Percentiles rank a stretch among this genome's conserved stretches.
Evolutionary conservation across 2,113 vertebrate genomes (phyloP).

Genomic region (Machaerirhynchus nigripectus): DNA sequence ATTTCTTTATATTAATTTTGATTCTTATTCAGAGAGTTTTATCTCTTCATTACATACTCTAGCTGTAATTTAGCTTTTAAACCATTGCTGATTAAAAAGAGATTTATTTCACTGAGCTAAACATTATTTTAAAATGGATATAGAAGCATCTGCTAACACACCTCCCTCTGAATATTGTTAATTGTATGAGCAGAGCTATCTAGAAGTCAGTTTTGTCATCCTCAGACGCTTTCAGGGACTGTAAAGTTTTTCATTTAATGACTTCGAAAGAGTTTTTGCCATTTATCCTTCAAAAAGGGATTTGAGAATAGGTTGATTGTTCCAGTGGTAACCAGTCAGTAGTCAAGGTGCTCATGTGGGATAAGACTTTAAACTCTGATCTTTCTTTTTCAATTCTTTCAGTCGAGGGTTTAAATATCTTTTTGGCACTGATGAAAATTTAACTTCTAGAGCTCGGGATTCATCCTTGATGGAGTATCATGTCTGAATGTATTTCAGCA

Average conservation of each 20-base stretch:
- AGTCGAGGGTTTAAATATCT: background rate
- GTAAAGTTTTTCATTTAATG: background rate
- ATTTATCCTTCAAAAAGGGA: background rate
- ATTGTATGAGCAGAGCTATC: background rate
- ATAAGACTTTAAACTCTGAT: background rate
- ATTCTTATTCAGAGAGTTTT: constrained; percentile 9
- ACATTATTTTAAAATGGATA: background rate
- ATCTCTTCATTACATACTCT: constrained; percentile 19
- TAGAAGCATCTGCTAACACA: background rate
- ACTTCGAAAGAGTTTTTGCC: background rate
- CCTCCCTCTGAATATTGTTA: background rate
- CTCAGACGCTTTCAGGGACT: background rate
- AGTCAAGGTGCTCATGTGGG: background rate
- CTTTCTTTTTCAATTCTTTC: background rate
- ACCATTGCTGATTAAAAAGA: constrained; percentile 18
- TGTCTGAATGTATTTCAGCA: background rate
- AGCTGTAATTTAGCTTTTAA: constrained; percentile 32
- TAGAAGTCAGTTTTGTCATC: background rate
- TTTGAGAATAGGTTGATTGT: background rate
- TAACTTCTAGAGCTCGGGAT: background rate
- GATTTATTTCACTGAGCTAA: constrained; percentile 32
- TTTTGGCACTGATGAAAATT: background rate
- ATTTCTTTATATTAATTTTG: constrained; percentile 58
- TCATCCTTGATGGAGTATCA: background rate
- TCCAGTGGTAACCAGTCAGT: background rate